A percentile compares a stretch with the other conserved stretches of the same genome.
These are phyloP conservation scores for Parus major DNA, from an alignment of 2,113 vertebrate species.

Conservation along the genomic window DNA sequence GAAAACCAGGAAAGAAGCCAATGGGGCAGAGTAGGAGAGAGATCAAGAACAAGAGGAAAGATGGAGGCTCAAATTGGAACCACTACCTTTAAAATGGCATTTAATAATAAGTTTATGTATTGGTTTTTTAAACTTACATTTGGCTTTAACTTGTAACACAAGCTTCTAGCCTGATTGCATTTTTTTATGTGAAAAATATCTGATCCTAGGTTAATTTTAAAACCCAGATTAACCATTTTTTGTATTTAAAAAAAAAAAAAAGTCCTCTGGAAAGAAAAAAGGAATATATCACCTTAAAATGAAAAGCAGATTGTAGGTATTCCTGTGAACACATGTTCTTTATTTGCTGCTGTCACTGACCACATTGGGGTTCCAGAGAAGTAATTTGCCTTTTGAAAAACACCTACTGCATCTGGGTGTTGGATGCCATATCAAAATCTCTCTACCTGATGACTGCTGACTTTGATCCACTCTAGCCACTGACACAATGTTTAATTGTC, in stretches of 20 bases:
- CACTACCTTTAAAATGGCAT: neutral
- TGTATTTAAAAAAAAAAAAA: neutral
- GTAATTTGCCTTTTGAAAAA: neutral
- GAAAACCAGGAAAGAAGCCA: neutral
- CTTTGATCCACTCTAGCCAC: neutral
- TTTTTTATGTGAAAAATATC: neutral
- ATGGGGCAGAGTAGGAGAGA: neutral
- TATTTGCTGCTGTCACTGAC: neutral
- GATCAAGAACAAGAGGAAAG: neutral
- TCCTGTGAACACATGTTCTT: neutral
- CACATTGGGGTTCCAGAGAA: neutral
- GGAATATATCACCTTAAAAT: neutral
- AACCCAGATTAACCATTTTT: neutral
- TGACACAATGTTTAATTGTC: neutral
- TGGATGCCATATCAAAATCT: neutral
- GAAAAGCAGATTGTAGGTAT: neutral
- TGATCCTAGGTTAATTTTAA: neutral
- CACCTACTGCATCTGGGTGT: neutral
- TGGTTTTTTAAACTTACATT: neutral
- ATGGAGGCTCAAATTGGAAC: neutral
- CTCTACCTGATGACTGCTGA: neutral
- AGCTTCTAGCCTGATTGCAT: neutral
- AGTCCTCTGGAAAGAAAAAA: neutral
- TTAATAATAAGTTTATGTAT: neutral
- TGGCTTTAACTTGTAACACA: neutral